Evolutionary conservation across 1,140 invertebrate species (phyloP), one percentile per base, ranked within the genome.

Genomic region (Micrasema longulum): DNA sequence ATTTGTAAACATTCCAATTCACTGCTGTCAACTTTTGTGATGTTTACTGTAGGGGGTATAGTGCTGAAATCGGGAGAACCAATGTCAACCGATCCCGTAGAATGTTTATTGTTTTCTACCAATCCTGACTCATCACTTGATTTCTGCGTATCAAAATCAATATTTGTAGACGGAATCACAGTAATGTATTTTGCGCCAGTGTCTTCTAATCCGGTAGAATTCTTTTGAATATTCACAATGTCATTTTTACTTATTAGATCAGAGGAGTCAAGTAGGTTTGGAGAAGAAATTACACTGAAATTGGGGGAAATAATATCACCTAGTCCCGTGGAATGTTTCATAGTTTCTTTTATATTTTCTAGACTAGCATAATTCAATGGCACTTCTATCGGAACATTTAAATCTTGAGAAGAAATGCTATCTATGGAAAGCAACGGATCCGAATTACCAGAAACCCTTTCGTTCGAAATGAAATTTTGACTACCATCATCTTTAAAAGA

Each of bases 191-290:
- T 36, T 26, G 60, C 43, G 4, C 10, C 38, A n/a, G 45, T 43
- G 23, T 63, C 41, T 12, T 23, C 18, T 14, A 63, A 45, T 3
- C 60, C 60, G 5, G 60, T 63, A 14, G 60, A 63, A 63, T 63
- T 63, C 41, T 22, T 63, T 60, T 2, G 55, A 60, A 60, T 60
- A 11, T 18, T 60, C 22, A 14, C 38, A 4, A 53, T 53, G 12
- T 53, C 18, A 22, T 7, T 1, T 14, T 53, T 22, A 12, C 22
- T 31, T 11, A 7, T 53, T 12, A 23, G 2, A 18, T 53, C 6
- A 12, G 9, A 11, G 10, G 22, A 22, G 5, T 53, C 50, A 11
- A 1, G 10, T 10, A 31, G n/a, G n/a, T 53, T 23, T 22, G 6
- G 1, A 2, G 26, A 57, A 36, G n/a, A 6, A 57, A 57, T 57